Evolutionary conservation across 1,140 invertebrate genomes (phyloP), one percentile per base, ranked within the genome.

Genomic region (Cydia splendana): DNA sequence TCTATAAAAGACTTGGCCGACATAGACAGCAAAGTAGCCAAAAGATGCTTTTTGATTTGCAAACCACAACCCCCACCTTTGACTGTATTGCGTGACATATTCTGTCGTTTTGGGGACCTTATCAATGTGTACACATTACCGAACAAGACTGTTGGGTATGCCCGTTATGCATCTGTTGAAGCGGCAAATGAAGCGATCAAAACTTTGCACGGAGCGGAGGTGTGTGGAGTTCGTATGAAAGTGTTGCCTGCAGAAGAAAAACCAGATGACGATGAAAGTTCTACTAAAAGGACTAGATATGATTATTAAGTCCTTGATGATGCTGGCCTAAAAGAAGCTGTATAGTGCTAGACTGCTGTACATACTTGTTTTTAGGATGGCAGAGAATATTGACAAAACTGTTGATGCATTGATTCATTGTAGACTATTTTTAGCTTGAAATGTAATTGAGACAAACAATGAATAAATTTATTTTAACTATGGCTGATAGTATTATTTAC

Each of bases 71-170:
- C 97, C 74, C 96, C 98, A 18, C 96, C 97, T 2, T 95, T 97
- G 74, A 95, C 96, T 80, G 96, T 97, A 7, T 94, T 99, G 85
- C 96, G 96, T 84, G 98, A 98, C 90, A 95, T 97, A 2, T 99
- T 99, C 90, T 97, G 97, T 85, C 95, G 98, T 83, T 98, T 98
- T 94, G 98, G 97, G 2, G 96, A 97, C 86, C 93, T 99, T 2
- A 98, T 98, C 76, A 98, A 98, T 90, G 97, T 98, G 10, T 98
- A 98, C 85, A 95, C 98, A 87, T 90, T 98, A 77, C 96, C 96
- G 65, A 97, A 97, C 87, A 97, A 97, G 91, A 98, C 96, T 85
- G 98, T 97, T 91, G 98, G 98, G 0, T 99, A 98, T 90, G 98
- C 97, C 2, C 97, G 97, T 82, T 99, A 97, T 93, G 96, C 97